These are phyloP conservation scores for Scelioninae gen. 1 DNA, from an alignment of 2,888 invertebrate species.

Conservation along the genomic window DNA sequence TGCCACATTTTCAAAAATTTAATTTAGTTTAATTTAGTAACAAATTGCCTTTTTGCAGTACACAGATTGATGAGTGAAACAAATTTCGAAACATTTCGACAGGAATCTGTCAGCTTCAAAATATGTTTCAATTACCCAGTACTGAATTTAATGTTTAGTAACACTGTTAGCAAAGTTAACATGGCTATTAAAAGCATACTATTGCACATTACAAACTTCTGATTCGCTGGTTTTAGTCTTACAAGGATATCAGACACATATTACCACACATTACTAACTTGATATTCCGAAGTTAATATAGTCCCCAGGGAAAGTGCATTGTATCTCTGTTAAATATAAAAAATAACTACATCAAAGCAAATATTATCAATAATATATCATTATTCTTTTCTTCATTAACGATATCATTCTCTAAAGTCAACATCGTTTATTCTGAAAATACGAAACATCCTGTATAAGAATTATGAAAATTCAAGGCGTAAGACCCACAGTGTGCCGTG, in stretches of 20 bases:
- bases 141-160: constrained; percentile 40
- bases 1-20: too few species aligned
- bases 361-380: background rate
- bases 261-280: constrained; percentile 41
- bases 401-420: background rate
- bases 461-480: constrained; percentile 14
- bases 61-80: background rate
- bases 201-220: constrained; percentile 48
- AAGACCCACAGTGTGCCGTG: background rate
- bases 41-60: background rate
- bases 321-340: constrained; percentile 18
- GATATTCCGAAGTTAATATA: constrained; percentile 37
- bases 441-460: constrained; percentile 5
- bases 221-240: constrained; percentile 47
- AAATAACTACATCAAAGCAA: constrained; percentile 5
- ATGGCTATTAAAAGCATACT: constrained; percentile 39
- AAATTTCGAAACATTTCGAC: background rate
- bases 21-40: too few species aligned
- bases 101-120: constrained; percentile 11
- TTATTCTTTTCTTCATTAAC: background rate
- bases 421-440: background rate
- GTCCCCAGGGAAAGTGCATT: constrained; percentile 21
- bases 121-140: constrained; percentile 26
- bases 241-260: constrained; percentile 41
- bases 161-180: constrained; percentile 40